A percentile compares a stretch with the other conserved stretches of the same genome.
Conservation (phyloP, 2,113 vertebrate species). For the Mungos mungo region DNA sequence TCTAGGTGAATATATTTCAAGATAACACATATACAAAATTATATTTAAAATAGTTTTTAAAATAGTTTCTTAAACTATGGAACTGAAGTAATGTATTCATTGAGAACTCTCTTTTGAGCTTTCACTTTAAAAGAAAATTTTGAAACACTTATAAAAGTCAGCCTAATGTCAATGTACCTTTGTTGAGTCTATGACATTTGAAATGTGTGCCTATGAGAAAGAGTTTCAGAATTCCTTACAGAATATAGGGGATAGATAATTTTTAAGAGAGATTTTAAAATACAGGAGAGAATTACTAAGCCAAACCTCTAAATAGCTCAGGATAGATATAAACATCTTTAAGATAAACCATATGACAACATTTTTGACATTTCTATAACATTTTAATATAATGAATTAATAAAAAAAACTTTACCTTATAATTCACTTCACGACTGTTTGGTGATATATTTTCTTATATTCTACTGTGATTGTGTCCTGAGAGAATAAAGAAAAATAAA, state of each 20-base stretch:
- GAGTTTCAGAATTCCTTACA: slow-evolving; percentile 24
- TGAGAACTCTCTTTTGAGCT: background rate
- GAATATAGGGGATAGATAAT: slow-evolving; percentile 24
- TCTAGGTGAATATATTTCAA: background rate
- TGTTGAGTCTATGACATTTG: background rate
- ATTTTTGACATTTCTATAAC: slow-evolving; percentile 48
- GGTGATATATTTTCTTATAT: background rate
- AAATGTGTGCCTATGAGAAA: background rate
- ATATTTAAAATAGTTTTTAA: background rate
- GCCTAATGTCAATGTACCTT: background rate
- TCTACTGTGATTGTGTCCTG: slow-evolving; percentile 10
- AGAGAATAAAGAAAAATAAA: background rate
- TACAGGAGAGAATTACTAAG: background rate
- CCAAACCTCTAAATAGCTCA: background rate
- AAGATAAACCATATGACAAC: background rate
- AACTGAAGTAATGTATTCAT: background rate
- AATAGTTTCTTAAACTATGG: background rate
- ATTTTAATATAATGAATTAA: background rate
- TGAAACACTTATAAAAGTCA: background rate
- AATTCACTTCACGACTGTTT: slow-evolving; percentile 1
- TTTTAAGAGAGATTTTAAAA: background rate
- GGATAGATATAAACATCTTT: background rate
- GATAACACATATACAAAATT: background rate
- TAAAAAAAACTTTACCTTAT: slow-evolving; percentile 29
- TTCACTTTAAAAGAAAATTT: background rate